Conservation (phyloP, 2,888 invertebrate genomes). For the Alviniconcha strummeri region DNA sequence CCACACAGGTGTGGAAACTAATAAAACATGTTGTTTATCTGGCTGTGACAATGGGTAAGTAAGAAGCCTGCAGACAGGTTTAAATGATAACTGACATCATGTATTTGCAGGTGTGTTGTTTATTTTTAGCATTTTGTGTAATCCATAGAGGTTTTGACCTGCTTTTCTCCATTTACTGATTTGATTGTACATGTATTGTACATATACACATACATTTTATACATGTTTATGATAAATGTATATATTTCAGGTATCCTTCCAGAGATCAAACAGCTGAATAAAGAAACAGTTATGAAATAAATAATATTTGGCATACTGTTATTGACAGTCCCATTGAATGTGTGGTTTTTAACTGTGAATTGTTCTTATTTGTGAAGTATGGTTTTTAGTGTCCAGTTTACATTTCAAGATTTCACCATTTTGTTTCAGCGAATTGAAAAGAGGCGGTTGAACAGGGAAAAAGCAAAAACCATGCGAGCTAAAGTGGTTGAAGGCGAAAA, state of each 20-base stretch:
- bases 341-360: not conserved
- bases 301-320: not conserved
- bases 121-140: no score
- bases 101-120: no score
- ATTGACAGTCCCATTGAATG: not conserved
- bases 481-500: not conserved
- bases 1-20: no score
- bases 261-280: not conserved
- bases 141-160: no score
- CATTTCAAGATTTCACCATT: not conserved
- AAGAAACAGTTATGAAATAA: no score
- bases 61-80: no score
- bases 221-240: not conserved
- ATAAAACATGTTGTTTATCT: no score
- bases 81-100: no score
- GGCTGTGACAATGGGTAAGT: no score
- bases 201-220: no score
- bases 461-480: conserved; percentile 26
- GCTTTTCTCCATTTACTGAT: no score
- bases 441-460: conserved; percentile 28
- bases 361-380: not conserved
- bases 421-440: conserved; percentile 33
- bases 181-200: no score
- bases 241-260: not conserved
- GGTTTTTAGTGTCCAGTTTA: not conserved